phyloP scores from a whole-genome alignment of 2,888 invertebrate genomes.

The Zaprionus lineosus region DNA sequence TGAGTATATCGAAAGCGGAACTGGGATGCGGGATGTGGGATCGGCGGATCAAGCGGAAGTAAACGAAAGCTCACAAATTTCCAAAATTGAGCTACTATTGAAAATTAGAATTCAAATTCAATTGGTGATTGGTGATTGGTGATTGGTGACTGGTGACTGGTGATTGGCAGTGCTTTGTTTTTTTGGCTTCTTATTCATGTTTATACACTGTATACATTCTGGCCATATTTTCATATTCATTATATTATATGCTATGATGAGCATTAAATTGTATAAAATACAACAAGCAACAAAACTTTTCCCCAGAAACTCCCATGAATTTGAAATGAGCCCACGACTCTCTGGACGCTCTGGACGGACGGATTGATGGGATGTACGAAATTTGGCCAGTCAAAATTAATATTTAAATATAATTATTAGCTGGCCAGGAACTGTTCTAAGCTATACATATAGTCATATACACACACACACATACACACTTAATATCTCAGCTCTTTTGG shows the following conservation, averaged over 20 bases:
- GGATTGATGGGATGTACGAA: slow-evolving; percentile 59
- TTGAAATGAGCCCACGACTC: slow-evolving; percentile 30
- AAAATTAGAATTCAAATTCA: slow-evolving; percentile 41
- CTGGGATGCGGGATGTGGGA: slow-evolving; percentile 24
- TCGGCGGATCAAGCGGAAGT: slow-evolving; percentile 50
- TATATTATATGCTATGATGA: slow-evolving; percentile 66
- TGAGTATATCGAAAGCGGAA: slow-evolving; percentile 26
- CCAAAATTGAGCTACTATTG: neutral
- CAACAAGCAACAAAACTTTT: slow-evolving; percentile 68
- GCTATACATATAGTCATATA: slow-evolving; percentile 1
- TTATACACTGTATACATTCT: no score
- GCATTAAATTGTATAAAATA: slow-evolving; percentile 73
- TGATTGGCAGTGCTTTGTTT: no score
- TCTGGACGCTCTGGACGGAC: slow-evolving; percentile 3
- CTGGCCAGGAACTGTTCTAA: slow-evolving; percentile 14
- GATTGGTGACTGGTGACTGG: no score
- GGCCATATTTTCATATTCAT: no score
- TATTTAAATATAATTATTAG: slow-evolving; percentile 73
- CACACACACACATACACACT: neutral
- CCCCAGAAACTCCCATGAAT: slow-evolving; percentile 52
- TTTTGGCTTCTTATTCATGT: no score
- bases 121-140: slow-evolving; percentile 27
- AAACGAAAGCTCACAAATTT: slow-evolving; percentile 33
- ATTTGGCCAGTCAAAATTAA: slow-evolving; percentile 70
- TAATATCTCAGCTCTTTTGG: slow-evolving; percentile 24